phyloP scores from a whole-genome alignment of 2,797 vertebrate species.

The Malacoraja senta region DNA sequence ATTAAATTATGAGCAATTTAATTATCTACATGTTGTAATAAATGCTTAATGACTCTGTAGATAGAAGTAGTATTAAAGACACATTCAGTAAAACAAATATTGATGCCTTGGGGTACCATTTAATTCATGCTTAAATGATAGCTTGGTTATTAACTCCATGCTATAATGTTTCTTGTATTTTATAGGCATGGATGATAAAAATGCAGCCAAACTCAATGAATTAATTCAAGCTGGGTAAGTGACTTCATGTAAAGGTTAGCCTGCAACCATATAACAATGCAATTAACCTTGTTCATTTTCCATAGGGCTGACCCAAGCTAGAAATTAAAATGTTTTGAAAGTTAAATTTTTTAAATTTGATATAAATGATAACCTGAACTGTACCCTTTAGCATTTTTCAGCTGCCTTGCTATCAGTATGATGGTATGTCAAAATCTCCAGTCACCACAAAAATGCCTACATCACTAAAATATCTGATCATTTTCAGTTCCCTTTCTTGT shows the following conservation, averaged over 20 bases:
- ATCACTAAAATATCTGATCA: neutral
- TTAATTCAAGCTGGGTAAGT: conserved; percentile 95
- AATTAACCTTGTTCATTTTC: neutral
- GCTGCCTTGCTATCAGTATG: neutral
- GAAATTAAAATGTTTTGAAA: neutral
- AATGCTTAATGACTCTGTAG: neutral
- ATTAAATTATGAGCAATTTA: too few relatives aligned
- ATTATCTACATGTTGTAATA: neutral
- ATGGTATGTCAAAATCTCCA: neutral
- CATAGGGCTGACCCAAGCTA: neutral
- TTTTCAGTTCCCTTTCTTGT: neutral
- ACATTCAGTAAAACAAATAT: neutral
- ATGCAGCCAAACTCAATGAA: conserved; percentile 88
- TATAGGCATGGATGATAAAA: conserved; percentile 98
- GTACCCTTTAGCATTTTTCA: neutral
- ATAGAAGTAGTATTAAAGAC: neutral
- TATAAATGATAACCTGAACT: neutral
- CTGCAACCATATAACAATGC: neutral
- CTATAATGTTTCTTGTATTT: conserved; percentile 41
- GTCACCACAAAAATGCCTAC: neutral
- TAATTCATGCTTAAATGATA: neutral
- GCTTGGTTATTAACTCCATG: neutral
- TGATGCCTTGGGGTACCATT: neutral
- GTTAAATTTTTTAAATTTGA: neutral
- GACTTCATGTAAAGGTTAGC: conserved; percentile 12